Percentiles rank a stretch among this genome's conserved stretches.
These are phyloP conservation scores for Poecile atricapillus DNA, from an alignment of 2,113 vertebrate species.

Conservation along the genomic window DNA sequence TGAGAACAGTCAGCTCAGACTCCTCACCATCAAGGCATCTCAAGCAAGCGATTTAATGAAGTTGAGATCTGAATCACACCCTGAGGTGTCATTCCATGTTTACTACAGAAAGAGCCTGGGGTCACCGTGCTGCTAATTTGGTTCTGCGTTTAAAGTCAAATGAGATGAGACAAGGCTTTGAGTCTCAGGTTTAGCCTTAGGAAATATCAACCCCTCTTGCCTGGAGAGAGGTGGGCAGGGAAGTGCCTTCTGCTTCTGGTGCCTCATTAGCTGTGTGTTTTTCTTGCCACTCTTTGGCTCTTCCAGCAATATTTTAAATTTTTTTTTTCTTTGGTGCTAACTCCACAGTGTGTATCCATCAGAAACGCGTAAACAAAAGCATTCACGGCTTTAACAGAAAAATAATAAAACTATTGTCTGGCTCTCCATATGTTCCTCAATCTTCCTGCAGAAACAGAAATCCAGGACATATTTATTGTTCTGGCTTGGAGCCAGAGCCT, in stretches of 20 bases:
- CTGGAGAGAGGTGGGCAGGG: not conserved
- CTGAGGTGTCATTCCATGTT: not conserved
- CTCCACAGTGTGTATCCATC: not conserved
- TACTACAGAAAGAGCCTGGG: not conserved
- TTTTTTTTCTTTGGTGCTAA: not conserved
- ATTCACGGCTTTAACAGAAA: not conserved
- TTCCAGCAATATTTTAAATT: not conserved
- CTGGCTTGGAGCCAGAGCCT: constrained; percentile 19
- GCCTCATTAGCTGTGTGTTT: not conserved
- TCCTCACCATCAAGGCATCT: not conserved
- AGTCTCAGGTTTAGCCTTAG: not conserved
- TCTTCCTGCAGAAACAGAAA: not conserved
- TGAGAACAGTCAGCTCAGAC: not conserved
- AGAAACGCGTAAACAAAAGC: not conserved
- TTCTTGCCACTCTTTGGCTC: not conserved
- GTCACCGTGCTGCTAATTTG: not conserved
- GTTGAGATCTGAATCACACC: constrained; percentile 11
- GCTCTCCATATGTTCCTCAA: not conserved
- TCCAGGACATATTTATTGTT: not conserved
- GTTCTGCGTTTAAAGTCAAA: not conserved
- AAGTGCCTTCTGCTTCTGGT: not conserved
- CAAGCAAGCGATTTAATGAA: not conserved
- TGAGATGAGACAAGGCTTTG: not conserved
- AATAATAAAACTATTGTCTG: constrained; percentile 17
- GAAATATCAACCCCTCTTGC: not conserved